Evolutionary conservation across 2,888 invertebrate genomes (phyloP).

Genomic region (Rugalucina vietnamica): DNA sequence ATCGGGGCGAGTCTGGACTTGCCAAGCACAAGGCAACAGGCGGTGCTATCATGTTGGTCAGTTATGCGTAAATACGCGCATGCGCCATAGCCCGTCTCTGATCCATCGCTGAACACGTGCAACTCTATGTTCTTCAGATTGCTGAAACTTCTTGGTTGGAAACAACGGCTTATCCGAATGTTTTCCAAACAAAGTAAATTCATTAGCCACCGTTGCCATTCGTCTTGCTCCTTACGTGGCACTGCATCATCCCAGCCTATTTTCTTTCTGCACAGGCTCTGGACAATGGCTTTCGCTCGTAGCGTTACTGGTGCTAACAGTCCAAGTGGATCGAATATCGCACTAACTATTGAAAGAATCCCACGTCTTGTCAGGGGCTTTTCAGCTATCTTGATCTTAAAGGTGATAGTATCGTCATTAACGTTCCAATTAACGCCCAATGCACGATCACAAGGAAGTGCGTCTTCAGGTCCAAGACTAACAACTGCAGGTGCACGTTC

Average conservation of each 20-base stretch:
- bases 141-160: not conserved
- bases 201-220: not conserved
- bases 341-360: not conserved
- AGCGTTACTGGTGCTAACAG: not conserved
- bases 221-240: not conserved
- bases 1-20: slow-evolving; percentile 46
- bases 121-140: not conserved
- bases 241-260: not conserved
- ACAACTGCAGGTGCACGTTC: slow-evolving; percentile 30
- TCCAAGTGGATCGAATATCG: not conserved
- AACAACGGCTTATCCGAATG: not conserved
- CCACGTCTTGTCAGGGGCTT: not conserved
- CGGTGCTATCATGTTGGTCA: not conserved
- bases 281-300: not conserved
- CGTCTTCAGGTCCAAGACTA: not conserved
- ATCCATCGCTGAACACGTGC: not conserved
- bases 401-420: not conserved
- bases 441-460: not conserved
- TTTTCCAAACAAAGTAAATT: not conserved
- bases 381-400: not conserved
- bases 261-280: not conserved
- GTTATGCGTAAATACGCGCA: not conserved
- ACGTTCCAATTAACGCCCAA: not conserved
- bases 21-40: not conserved
- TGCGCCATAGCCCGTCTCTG: not conserved